phyloP scores from a whole-genome alignment of 2,888 invertebrate species.

The Caenorhabditis japonica region DNA sequence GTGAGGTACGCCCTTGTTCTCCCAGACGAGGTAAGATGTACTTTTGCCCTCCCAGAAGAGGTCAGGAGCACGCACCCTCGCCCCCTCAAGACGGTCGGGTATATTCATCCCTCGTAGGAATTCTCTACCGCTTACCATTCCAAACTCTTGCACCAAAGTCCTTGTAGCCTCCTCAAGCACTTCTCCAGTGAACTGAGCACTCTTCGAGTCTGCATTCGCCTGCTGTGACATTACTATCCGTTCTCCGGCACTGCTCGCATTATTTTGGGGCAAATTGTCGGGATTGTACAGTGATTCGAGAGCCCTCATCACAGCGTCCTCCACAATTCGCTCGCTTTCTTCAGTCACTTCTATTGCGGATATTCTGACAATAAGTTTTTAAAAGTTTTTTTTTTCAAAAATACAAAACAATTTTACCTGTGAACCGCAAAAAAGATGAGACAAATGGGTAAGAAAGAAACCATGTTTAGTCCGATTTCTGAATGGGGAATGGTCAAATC shows the following conservation, averaged over 20 bases:
- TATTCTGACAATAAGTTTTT: no score
- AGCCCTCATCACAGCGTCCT: slow-evolving; percentile 37
- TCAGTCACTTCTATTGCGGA: slow-evolving; percentile 6
- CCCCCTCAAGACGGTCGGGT: no score
- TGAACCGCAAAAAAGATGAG: no score
- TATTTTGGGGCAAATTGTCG: neutral
- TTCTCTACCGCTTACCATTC: slow-evolving; percentile 27
- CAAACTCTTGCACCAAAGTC: slow-evolving; percentile 44
- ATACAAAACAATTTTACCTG: neutral
- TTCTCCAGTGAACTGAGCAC: slow-evolving; percentile 46
- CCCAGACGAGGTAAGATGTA: no score
- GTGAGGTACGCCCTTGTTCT: no score
- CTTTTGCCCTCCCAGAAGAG: no score
- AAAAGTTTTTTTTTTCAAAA: no score
- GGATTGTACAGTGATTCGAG: slow-evolving; percentile 9
- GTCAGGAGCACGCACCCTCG: no score
- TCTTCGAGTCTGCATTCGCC: slow-evolving; percentile 38
- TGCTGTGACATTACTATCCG: slow-evolving; percentile 41
- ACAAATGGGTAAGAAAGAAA: no score
- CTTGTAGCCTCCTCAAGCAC: slow-evolving; percentile 45
- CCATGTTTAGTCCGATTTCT: no score
- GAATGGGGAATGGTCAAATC: no score
- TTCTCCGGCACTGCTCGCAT: neutral
- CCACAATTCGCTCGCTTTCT: slow-evolving; percentile 30
- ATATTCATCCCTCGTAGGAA: no score